These are phyloP conservation scores for Siderastrea siderea DNA, from an alignment of 92 coral and sea anemone genomes.

Conservation along the genomic window DNA sequence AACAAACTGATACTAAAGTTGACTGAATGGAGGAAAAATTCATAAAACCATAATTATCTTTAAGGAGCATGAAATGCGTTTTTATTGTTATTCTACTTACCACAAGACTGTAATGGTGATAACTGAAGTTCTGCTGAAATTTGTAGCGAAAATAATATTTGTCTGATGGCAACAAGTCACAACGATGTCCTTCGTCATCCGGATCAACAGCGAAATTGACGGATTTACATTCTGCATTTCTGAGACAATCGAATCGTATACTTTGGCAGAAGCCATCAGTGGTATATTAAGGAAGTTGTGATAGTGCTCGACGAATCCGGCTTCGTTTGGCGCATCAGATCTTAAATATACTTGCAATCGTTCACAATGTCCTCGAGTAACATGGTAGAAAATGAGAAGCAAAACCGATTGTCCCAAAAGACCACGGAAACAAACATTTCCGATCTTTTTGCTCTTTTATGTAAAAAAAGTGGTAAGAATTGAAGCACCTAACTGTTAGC, in stretches of 20 bases:
- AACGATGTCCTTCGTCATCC: background rate
- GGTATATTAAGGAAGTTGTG: background rate
- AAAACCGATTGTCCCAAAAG: too few species aligned
- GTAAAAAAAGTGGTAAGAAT: too few species aligned
- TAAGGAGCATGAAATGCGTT: too few species aligned
- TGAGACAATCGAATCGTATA: background rate
- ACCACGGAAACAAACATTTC: too few species aligned
- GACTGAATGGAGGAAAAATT: background rate
- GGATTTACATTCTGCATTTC: background rate
- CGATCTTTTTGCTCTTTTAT: too few species aligned
- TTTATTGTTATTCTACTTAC: background rate
- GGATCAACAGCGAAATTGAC: background rate
- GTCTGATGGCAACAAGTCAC: background rate
- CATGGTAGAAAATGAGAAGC: too few species aligned
- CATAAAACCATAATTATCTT: background rate
- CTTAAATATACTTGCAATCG: background rate
- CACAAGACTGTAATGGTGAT: background rate
- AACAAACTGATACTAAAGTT: background rate
- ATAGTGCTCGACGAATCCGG: background rate
- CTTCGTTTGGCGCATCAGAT: background rate
- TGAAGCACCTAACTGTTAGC: too few species aligned
- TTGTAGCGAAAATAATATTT: background rate
- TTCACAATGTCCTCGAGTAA: background rate
- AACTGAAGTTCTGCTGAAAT: background rate
- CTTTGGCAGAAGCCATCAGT: background rate